Conservation (phyloP, 37 sponge, comb jelly and placozoan species). For the Crambe crambe region DNA sequence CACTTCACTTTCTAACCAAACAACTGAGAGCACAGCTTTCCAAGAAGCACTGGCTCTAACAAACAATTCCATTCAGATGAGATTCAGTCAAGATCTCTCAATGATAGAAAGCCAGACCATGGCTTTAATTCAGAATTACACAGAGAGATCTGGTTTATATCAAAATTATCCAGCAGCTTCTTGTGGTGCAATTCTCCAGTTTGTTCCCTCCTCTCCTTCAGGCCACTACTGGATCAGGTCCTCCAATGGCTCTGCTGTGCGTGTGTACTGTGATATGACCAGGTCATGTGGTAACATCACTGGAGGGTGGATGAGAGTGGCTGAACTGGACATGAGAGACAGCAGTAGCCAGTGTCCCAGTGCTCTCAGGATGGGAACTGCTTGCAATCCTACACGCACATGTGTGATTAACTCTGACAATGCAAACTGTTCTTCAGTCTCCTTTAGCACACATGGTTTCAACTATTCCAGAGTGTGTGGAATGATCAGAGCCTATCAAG, state of each 20-base stretch:
- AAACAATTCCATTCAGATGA: too few species aligned
- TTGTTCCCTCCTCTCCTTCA: constrained; percentile 14
- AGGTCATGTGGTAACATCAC: constrained; percentile 5
- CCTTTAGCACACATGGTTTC: not conserved
- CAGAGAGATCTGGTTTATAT: too few species aligned
- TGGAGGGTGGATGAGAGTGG: constrained; percentile 33
- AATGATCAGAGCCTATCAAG: not conserved
- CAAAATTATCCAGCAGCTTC: not conserved
- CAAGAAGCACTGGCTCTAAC: too few species aligned
- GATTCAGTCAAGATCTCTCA: too few species aligned
- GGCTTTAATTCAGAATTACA: too few species aligned
- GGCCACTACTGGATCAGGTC: constrained; percentile 16
- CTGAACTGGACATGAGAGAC: constrained; percentile 25
- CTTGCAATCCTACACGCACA: not conserved
- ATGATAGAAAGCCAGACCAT: too few species aligned
- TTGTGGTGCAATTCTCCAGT: not conserved
- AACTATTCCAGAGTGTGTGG: too few species aligned
- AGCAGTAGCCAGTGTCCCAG: constrained; percentile 9
- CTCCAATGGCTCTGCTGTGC: constrained; percentile 5
- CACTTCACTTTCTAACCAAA: too few species aligned
- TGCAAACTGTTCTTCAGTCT: not conserved
- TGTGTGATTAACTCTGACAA: not conserved
- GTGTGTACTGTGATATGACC: constrained; percentile 27
- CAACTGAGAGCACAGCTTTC: too few species aligned
- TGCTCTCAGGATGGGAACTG: not conserved